Percentiles rank a stretch among this genome's conserved stretches.
These are phyloP conservation scores for Cheilosia grossa DNA, from an alignment of 2,888 invertebrate species.

Conservation along the genomic window DNA sequence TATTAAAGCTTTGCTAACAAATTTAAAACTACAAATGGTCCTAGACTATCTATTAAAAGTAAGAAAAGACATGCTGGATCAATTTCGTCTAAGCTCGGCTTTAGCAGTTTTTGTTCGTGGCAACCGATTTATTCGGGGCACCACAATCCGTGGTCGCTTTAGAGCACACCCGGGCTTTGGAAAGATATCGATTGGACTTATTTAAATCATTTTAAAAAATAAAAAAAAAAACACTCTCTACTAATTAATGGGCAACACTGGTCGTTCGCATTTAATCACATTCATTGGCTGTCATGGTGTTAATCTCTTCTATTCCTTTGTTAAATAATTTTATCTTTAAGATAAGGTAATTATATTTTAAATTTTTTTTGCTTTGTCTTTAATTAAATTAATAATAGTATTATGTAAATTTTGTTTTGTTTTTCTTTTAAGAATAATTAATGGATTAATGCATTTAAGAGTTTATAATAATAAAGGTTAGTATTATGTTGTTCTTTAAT, in stretches of 20 bases:
- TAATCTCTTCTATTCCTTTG: neutral
- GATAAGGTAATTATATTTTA: conserved; percentile 22
- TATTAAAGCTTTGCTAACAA: too few species aligned
- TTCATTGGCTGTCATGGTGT: conserved; percentile 37
- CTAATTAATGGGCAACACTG: neutral
- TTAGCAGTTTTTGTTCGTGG: too few species aligned
- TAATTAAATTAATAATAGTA: conserved; percentile 33
- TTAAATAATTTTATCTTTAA: conserved; percentile 30
- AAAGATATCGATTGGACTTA: too few species aligned
- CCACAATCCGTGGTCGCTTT: too few species aligned
- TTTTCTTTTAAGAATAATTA: conserved; percentile 56
- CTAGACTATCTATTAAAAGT: too few species aligned
- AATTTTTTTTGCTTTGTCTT: conserved; percentile 23
- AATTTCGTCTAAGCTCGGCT: too few species aligned
- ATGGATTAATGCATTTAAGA: conserved; percentile 63
- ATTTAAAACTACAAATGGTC: too few species aligned
- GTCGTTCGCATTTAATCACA: conserved; percentile 20
- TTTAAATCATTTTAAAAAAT: too few species aligned
- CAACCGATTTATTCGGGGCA: too few species aligned
- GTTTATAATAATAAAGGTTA: conserved; percentile 69
- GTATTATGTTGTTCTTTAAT: conserved; percentile 52
- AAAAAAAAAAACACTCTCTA: neutral
- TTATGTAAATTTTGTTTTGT: conserved; percentile 47
- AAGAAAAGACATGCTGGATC: too few species aligned
- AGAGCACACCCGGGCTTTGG: too few species aligned